These are phyloP conservation scores for Tribolium castaneum DNA, from an alignment of 1,140 invertebrate species.

Conservation along the genomic window DNA sequence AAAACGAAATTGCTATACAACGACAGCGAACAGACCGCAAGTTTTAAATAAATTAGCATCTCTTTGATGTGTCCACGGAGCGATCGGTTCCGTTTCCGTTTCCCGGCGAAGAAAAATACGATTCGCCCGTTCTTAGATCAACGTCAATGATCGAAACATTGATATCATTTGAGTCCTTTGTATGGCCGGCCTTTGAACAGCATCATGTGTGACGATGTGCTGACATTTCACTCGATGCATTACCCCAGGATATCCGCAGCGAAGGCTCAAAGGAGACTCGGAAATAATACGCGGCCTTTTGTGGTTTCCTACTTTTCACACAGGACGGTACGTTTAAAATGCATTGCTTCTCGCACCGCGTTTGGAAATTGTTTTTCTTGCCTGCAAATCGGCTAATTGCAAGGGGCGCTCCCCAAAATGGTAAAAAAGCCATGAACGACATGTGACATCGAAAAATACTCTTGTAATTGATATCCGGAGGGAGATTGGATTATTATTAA, in stretches of 20 bases:
- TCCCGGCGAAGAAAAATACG: conserved; percentile 35
- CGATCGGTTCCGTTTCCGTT: conserved; percentile 30
- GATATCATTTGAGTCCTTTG: conserved; percentile 49
- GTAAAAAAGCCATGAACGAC: conserved; percentile 51
- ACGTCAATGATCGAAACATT: conserved; percentile 47
- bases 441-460: conserved; percentile 57
- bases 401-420: neutral
- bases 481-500: conserved; percentile 48
- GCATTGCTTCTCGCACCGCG: neutral
- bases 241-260: conserved; percentile 46
- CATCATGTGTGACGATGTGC: conserved; percentile 45
- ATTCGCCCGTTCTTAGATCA: conserved; percentile 41
- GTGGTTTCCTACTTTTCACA: neutral
- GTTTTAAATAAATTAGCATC: conserved; percentile 49
- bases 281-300: conserved; percentile 21
- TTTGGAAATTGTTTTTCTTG: neutral
- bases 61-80: conserved; percentile 47
- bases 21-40: conserved; percentile 36
- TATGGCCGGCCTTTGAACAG: conserved; percentile 40
- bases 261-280: conserved; percentile 17
- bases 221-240: conserved; percentile 44
- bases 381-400: neutral
- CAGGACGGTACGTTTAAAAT: neutral
- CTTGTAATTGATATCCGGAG: conserved; percentile 51
- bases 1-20: conserved; percentile 35